Percentiles rank a stretch among this genome's conserved stretches.
phyloP scores from a whole-genome alignment of 2,888 invertebrate species.

The Morinoia aosen region DNA sequence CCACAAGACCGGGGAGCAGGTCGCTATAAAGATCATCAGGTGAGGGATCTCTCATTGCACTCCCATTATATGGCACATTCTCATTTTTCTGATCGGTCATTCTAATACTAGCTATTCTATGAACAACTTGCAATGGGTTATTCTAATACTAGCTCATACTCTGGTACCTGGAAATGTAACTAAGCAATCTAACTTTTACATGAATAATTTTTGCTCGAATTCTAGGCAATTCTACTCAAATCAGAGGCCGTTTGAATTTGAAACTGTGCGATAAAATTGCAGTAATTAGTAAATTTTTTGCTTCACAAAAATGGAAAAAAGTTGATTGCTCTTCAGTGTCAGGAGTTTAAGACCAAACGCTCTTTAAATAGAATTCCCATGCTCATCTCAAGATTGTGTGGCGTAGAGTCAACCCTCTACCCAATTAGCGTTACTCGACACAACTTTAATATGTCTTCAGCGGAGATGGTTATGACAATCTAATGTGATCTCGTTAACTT shows the following conservation, averaged over 20 bases:
- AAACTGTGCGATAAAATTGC: not conserved
- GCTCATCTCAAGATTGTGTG: no score
- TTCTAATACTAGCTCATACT: not conserved
- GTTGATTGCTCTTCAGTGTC: not conserved
- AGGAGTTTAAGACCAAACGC: no score
- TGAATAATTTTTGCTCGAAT: not conserved
- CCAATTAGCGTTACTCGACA: no score
- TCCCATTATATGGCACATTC: not conserved
- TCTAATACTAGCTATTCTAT: not conserved
- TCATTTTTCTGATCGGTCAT: not conserved
- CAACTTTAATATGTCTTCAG: no score
- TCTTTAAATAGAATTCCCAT: no score
- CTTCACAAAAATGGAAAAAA: not conserved
- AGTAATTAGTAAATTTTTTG: not conserved
- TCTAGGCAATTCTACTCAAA: not conserved
- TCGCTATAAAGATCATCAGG: constrained; percentile 95
- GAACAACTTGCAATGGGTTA: not conserved
- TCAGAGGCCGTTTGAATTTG: not conserved
- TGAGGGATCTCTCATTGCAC: constrained; percentile 68
- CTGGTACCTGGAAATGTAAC: not conserved
- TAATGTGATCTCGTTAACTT: no score
- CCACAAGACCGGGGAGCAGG: constrained; percentile 91
- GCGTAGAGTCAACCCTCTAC: no score
- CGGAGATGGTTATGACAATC: no score
- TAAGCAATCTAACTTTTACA: no score